Base-by-base conservation (phyloP, 1,140 invertebrate species). In the Drosophila lacteicornis region DNA sequence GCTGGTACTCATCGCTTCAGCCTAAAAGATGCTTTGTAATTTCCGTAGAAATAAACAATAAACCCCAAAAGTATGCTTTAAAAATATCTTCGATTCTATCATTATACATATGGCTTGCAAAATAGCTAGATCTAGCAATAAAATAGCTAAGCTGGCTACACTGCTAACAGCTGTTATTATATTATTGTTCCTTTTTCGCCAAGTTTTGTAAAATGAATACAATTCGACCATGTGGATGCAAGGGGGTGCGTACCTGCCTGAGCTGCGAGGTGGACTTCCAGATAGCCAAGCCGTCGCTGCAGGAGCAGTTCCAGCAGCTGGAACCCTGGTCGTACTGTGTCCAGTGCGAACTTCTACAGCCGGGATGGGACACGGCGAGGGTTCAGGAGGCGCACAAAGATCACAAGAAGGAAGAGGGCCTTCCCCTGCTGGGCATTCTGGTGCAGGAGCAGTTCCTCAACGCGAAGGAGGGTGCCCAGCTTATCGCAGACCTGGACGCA, bases 241-340 rank as follows among this genome's bases (percentile, higher is more conserved):
- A 99, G 94, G 98, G 98, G 12, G 96, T 97, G 75, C 94, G 98
- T 74, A 97, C 97, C 12, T 99, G 98, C 93, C 94, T 98, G 36
- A 92, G 96, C 71, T 99, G 98, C 93, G 97, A 98, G 94, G 93
- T 94, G 25, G 93, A 96, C 80, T 96, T 94, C 79, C 94, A 95
- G 11, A 95, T 96, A 60, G 86, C 92, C 25, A 95, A 94, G 82
- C 88, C 93, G 40, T 91, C 93, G 47, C 61, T 93, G 40, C 69
- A 80, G 51, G 56, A 87, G 59, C 78, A 82, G 36, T 77, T 92
- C 1, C 73, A 95, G 94, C 92, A 93, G 76, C 90, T 94, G 83
- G 93, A 94, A 51, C 82, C 93, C 58, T 97, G 95, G 92, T 95
- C 96, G 19, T 98, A 96, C 92, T 98, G 97, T 82, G 94, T 95